Base-by-base conservation (phyloP, 2,888 invertebrate species). In the Ectemnius continuus region DNA sequence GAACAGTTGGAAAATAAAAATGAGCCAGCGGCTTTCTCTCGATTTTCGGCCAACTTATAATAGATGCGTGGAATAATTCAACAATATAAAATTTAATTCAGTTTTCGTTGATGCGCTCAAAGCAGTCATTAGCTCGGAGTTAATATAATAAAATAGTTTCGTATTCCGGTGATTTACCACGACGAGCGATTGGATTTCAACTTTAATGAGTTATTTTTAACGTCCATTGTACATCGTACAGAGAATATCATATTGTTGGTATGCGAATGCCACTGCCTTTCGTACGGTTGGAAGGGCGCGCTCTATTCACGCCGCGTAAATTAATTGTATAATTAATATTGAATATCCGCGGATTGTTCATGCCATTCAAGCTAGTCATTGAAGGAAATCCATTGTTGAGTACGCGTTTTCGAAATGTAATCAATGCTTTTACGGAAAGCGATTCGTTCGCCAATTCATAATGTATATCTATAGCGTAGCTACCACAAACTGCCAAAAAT, bases 301-400 rank as follows among this genome's bases (percentile, higher is more conserved):
- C 75, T 83, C 76, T 81, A 83, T 83, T 83, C 79, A 83, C 77
- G 77, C 73, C 76, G 72, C 79, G 78, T 75, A 81, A 83, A 83
- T 81, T 83, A 83, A 83, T 78, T 83, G 76, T 83, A 79, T 76
- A 81, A 81, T 83, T 83, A 81, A 83, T 83, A 83, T 83, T 78
- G 81, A 79, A 81, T 79, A 81, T 76, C 71, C 76, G 67, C 75
- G 77, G 73, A 78, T 81, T 75, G 79, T 83, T 76, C 75, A 76
- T 75, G 76, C 73, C 76, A 72, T 73, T 79, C 75, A 76, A 70
- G 59, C 46, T 52, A 70, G 57, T 66, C 72, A 62, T 74, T 67
- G 76, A 78, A 79, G 70, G 78, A 72, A 73, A 70, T 68, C 74
- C 83, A 83, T 76, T 81, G 83, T 83, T 68, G 78, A 80, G 69